A percentile compares a stretch with the other conserved stretches of the same genome.
These are phyloP conservation scores for Buphagus erythrorhynchus DNA, from an alignment of 2,797 vertebrate species.

Conservation along the genomic window DNA sequence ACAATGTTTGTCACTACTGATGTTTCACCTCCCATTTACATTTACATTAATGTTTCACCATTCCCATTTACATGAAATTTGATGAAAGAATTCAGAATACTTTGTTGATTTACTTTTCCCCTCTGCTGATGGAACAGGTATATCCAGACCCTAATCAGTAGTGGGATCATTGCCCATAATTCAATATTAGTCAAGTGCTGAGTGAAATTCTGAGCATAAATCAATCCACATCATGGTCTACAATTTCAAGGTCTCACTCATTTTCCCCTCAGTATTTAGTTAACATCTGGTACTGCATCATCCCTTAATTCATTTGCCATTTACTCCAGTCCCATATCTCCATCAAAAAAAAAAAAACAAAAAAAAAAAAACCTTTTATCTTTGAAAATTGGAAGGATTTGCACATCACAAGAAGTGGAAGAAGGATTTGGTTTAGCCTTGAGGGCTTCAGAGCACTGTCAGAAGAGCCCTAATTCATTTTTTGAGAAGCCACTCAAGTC, in stretches of 20 bases:
- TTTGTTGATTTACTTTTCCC: background rate
- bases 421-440: background rate
- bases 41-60: background rate
- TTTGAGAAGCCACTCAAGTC: conserved; percentile 20
- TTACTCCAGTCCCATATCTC: background rate
- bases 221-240: background rate
- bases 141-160: background rate
- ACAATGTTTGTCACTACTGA: background rate
- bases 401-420: background rate
- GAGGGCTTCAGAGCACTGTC: background rate
- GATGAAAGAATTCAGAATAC: background rate
- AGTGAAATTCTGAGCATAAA: background rate
- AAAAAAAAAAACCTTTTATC: background rate
- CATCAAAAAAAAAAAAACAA: background rate
- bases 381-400: background rate
- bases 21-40: background rate
- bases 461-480: conserved; percentile 19
- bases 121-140: background rate
- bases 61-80: background rate
- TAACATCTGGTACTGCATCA: background rate
- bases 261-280: background rate
- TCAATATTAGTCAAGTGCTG: background rate
- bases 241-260: background rate
- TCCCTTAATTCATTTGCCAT: background rate
- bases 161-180: background rate